Conservation (phyloP, 2,797 vertebrate species). For the Alauda arvensis region DNA sequence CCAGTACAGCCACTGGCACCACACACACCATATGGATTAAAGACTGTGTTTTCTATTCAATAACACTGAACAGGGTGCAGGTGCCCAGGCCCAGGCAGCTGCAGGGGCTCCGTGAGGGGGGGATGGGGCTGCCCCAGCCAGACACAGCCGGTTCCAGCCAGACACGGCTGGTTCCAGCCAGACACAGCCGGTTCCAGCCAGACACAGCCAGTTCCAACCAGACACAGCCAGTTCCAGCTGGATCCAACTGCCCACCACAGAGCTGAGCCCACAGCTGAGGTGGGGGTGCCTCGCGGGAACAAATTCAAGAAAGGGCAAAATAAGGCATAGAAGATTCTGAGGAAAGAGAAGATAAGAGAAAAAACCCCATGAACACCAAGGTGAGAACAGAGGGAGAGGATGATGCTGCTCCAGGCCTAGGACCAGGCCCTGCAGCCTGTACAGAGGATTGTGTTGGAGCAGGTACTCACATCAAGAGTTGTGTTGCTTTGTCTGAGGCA, state of each 20-base stretch:
- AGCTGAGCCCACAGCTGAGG: rapidly evolving
- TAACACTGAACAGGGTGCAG: rapidly evolving
- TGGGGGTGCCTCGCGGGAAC: rapidly evolving
- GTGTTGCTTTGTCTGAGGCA: neutral
- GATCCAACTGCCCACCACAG: rapidly evolving
- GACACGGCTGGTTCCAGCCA: rapidly evolving
- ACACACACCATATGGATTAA: rapidly evolving
- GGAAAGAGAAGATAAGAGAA: neutral
- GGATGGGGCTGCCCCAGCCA: rapidly evolving
- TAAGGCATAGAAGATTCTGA: rapidly evolving
- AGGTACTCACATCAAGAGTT: neutral
- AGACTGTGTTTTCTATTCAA: rapidly evolving
- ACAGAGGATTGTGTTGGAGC: neutral
- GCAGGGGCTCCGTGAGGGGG: rapidly evolving
- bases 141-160: rapidly evolving
- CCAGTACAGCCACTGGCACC: neutral
- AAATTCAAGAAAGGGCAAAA: neutral
- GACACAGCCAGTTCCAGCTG: rapidly evolving
- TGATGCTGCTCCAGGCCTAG: rapidly evolving
- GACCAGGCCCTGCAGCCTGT: neutral
- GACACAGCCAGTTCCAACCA: rapidly evolving
- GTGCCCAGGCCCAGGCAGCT: rapidly evolving
- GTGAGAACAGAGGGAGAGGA: neutral
- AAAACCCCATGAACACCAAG: neutral
- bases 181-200: neutral